phyloP scores from a whole-genome alignment of 2,113 vertebrate species.

The Hippocampus barbouri region DNA sequence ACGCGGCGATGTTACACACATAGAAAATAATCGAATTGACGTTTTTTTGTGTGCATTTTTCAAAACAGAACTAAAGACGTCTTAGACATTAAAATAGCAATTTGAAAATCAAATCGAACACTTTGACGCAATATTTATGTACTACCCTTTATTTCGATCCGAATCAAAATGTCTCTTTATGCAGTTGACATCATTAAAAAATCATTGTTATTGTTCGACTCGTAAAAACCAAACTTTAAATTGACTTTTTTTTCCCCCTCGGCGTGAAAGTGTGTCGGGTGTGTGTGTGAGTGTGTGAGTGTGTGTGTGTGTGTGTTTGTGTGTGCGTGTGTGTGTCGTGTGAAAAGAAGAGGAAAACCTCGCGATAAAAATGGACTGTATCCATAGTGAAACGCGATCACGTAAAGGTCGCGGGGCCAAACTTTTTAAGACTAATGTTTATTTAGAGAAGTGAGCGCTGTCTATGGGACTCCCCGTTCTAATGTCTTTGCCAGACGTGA shows the following conservation, averaged over 20 bases:
- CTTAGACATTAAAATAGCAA: not conserved
- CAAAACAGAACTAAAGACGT: too few species aligned
- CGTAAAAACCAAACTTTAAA: constrained; percentile 60
- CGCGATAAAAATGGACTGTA: constrained; percentile 74
- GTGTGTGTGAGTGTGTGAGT: not conserved
- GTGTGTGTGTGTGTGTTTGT: not conserved
- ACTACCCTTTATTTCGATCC: not conserved
- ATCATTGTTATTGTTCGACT: not conserved
- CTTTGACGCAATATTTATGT: not conserved
- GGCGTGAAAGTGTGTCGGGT: not conserved
- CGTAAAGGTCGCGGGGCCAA: constrained; percentile 87
- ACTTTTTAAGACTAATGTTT: constrained; percentile 99
- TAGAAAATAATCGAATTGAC: not conserved
- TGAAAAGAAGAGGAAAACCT: constrained; percentile 45
- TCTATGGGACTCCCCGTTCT: constrained; percentile 83
- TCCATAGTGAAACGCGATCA: constrained; percentile 84
- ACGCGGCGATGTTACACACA: not conserved
- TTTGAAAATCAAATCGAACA: not conserved
- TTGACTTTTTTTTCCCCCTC: constrained; percentile 11
- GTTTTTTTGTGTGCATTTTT: not conserved
- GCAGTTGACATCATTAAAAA: not conserved
- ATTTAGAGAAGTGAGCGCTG: constrained; percentile 96
- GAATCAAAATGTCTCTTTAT: not conserved
- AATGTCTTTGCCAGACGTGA: constrained; percentile 87
- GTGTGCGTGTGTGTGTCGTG: not conserved